Base-by-base conservation (phyloP, 2,113 vertebrate genomes). In the Brachionichthys hirsutus region DNA sequence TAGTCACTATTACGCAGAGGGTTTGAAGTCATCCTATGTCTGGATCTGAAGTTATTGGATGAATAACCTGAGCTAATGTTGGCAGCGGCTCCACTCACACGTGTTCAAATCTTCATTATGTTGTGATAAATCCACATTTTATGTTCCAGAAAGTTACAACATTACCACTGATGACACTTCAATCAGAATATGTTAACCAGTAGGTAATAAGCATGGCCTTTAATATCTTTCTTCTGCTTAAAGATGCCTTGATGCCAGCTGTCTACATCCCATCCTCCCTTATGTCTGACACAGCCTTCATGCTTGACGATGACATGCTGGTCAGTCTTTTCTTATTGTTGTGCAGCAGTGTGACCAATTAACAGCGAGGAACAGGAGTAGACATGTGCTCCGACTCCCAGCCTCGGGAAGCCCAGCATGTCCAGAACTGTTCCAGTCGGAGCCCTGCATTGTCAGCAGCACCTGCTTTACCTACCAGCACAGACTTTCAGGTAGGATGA, bases 401-500 rank as follows among this genome's bases (percentile, higher is more conserved):
- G 54, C 80, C 62, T 78, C 70, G 2, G 82, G 89, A 0, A 90
- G 84, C 53, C 75, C 71, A 0, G 9, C 46, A 24, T 98, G 96
- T 82, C 93, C 95, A 2, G 93, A 96, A 62, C 87, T 77, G 22
- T 83, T 90, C 11, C 93, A 98, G 73, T 90, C 88, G 30, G 93
- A 92, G 60, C 89, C 92, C 15, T 98, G 97, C 53, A 49, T 93
- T 57, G 89, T 94, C 67, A 98, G 98, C 84, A 91, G 88, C 74
- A 97, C 95, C 59, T 98, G 95, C 86, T 98, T 95, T 90, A 93
- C 92, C 1, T 96, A 95, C 83, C 88, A 90, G 14, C 93, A 96
- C 89, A 92, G 89, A 63, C 82, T 95, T 68, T 95, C 97, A 91
- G 95, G 97, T 99, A 87, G 40, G 60, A 65, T 1, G 0, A 42